phyloP scores from a whole-genome alignment of 2,888 invertebrate genomes.

The Polymixis lichenea region DNA sequence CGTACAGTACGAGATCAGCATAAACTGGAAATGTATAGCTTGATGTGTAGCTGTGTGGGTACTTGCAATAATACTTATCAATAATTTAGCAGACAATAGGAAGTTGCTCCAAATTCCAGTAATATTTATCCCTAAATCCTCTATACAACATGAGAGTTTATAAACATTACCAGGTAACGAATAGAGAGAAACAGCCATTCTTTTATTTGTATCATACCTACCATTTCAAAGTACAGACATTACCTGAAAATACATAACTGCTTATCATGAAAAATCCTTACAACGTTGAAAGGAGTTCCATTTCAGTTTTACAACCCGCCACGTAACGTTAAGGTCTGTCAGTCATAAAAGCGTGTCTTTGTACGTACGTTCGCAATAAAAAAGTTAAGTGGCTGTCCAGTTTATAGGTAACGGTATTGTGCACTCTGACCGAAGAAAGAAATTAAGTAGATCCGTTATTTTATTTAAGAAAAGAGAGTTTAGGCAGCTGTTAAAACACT shows the following conservation, averaged over 20 bases:
- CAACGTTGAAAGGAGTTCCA: conserved; percentile 43
- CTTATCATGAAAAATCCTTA: conserved; percentile 34
- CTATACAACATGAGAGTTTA: not conserved
- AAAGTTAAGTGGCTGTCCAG: conserved; percentile 66
- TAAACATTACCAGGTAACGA: not conserved
- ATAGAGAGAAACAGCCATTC: not conserved
- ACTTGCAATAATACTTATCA: too few species aligned
- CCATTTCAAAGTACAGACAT: not conserved
- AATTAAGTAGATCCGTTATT: conserved; percentile 42
- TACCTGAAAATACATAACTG: conserved; percentile 27
- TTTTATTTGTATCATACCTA: not conserved
- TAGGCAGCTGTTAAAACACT: not conserved
- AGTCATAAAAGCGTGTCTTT: conserved; percentile 65
- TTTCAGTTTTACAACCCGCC: conserved; percentile 58
- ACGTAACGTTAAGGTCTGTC: conserved; percentile 51
- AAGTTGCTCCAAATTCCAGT: not conserved
- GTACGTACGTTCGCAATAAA: conserved; percentile 59
- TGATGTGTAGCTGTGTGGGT: too few species aligned
- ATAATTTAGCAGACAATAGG: not conserved
- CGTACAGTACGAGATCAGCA: too few species aligned
- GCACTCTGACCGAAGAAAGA: conserved; percentile 47
- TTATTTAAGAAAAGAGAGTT: conserved; percentile 6
- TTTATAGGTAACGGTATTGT: conserved; percentile 59
- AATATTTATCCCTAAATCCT: not conserved
- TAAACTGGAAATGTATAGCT: too few species aligned